A percentile compares a stretch with the other conserved stretches of the same genome.
Evolutionary conservation across 2,113 vertebrate species (phyloP).

Genomic region (Tonatia bakeri): DNA sequence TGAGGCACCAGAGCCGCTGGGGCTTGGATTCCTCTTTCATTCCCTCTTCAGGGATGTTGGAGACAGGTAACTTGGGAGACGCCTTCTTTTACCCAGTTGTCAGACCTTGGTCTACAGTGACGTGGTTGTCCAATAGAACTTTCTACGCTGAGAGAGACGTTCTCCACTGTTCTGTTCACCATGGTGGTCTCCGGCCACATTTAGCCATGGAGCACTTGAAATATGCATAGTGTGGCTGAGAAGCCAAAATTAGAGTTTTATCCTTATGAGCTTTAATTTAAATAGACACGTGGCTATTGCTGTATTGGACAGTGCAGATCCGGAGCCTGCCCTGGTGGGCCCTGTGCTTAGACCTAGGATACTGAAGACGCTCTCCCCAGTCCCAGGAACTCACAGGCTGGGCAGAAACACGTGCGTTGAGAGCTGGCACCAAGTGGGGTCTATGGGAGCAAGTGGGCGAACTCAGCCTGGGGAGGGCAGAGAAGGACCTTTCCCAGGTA

Average conservation of each 20-base stretch:
- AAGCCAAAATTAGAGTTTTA: not conserved
- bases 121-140: not conserved
- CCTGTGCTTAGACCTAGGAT: not conserved
- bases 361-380: accelerated
- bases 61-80: not conserved
- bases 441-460: not conserved
- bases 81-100: not conserved
- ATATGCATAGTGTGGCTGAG: not conserved
- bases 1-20: not conserved
- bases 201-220: not conserved
- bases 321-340: not conserved
- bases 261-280: not conserved
- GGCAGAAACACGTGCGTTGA: not conserved
- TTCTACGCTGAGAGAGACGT: not conserved
- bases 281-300: not conserved
- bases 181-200: not conserved
- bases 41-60: not conserved
- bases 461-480: not conserved
- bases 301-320: not conserved
- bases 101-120: not conserved
- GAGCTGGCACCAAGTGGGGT: not conserved
- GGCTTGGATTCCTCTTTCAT: not conserved
- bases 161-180: not conserved
- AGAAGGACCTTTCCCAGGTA: not conserved
- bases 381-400: not conserved